Percentiles rank a stretch among this genome's conserved stretches.
Conservation (phyloP, 1,140 invertebrate genomes). For the Trichonephila inaurata region DNA sequence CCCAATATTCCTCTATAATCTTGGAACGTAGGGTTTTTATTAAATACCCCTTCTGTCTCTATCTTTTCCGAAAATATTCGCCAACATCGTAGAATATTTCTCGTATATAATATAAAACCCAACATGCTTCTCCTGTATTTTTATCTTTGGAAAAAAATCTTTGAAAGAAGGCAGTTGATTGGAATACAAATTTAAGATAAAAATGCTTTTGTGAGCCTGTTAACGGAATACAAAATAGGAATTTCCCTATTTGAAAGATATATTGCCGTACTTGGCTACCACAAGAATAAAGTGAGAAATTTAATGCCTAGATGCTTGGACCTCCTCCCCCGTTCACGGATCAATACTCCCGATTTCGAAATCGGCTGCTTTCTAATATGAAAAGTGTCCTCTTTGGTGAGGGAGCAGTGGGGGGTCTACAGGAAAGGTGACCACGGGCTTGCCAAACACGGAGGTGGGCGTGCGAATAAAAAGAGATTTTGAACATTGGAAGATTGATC, state of each 20-base stretch:
- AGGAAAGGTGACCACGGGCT: slow-evolving; percentile 15
- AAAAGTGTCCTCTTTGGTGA: background rate
- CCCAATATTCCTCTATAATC: too few species aligned
- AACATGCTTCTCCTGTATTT: background rate
- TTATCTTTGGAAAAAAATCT: background rate
- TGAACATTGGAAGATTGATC: background rate
- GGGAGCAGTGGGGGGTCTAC: background rate
- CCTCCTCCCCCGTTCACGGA: background rate
- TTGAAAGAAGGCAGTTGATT: background rate
- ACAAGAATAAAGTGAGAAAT: slow-evolving; percentile 1
- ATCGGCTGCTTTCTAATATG: slow-evolving; percentile 19
- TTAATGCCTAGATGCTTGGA: slow-evolving; percentile 6
- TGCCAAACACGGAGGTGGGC: background rate
- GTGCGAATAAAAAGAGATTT: background rate
- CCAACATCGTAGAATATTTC: background rate
- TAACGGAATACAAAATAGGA: background rate
- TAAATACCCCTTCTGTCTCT: background rate
- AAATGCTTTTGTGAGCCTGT: background rate
- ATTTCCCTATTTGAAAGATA: background rate
- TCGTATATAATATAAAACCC: background rate
- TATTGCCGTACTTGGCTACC: background rate
- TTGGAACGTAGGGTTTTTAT: background rate
- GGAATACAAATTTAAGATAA: slow-evolving; percentile 10
- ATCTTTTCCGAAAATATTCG: background rate
- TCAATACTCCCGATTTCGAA: slow-evolving; percentile 21